Evolutionary conservation across 92 coral and sea anemone species (phyloP).

Genomic region (Scolanthus callimorphus): DNA sequence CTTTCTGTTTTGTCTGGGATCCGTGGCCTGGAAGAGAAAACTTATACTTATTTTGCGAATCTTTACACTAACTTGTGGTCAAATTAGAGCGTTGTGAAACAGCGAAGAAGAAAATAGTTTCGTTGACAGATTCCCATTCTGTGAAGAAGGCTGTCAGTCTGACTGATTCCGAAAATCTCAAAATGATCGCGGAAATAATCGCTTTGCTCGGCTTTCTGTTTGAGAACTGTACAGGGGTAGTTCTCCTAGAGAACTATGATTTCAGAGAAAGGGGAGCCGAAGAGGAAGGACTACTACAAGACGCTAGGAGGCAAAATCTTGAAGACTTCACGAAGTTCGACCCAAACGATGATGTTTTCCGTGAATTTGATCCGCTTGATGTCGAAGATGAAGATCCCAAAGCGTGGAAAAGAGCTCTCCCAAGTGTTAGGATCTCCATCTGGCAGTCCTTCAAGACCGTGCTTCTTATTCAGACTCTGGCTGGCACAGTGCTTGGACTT

Average conservation of each 20-base stretch:
- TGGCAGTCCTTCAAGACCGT: constrained; percentile 29
- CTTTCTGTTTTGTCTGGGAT: no score
- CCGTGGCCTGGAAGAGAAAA: no score
- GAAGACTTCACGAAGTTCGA: constrained; percentile 51
- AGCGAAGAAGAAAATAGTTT: no score
- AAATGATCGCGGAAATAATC: constrained; percentile 15
- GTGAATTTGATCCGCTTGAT: constrained; percentile 53
- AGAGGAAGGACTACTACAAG: constrained; percentile 13
- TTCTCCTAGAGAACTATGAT: constrained; percentile 4
- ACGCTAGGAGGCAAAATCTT: neutral
- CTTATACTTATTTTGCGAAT: no score
- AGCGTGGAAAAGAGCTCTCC: constrained; percentile 56
- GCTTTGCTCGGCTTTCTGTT: constrained; percentile 3
- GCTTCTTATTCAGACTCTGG: constrained; percentile 39
- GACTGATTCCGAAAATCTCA: neutral
- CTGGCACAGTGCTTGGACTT: constrained; percentile 37
- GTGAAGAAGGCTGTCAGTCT: no score
- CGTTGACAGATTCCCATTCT: no score
- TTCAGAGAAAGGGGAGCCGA: neutral
- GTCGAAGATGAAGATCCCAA: constrained; percentile 27
- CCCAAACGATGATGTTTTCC: constrained; percentile 43
- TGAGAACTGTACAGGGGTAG: constrained; percentile 25
- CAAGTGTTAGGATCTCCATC: constrained; percentile 5
- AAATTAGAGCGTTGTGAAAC: no score
- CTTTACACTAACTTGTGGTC: no score